phyloP scores from a whole-genome alignment of 30 jellyfish, hydroid and myxozoan species.

The Pelagia noctiluca region DNA sequence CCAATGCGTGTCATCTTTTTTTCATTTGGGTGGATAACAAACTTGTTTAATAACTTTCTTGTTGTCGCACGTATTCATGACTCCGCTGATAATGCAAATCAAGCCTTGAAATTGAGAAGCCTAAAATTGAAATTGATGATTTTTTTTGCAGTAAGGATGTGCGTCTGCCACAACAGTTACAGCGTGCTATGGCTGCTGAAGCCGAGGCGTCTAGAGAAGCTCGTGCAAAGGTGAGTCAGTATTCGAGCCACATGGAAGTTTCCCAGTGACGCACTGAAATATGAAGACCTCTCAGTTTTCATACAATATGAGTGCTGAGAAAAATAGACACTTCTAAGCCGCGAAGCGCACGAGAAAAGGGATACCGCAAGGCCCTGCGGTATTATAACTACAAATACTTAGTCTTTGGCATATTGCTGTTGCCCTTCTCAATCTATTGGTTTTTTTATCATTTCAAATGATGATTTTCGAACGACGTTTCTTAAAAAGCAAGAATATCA shows the following conservation, averaged over 20 bases:
- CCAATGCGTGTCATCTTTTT: neutral
- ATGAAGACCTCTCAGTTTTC: neutral
- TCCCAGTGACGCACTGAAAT: neutral
- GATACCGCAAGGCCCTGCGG: neutral
- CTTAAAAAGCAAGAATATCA: no score
- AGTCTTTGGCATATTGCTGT: neutral
- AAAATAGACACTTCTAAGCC: neutral
- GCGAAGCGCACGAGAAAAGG: neutral
- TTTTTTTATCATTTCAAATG: no score
- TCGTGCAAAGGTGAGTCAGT: conserved; percentile 86
- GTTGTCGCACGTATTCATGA: neutral
- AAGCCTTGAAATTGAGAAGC: no score
- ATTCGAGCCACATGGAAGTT: neutral
- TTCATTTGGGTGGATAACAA: neutral
- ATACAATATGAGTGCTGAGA: neutral
- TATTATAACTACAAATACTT: neutral
- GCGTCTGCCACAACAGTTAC: conserved; percentile 90
- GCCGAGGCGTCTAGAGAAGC: conserved; percentile 99
- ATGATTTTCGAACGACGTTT: no score
- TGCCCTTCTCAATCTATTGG: no score
- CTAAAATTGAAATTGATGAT: no score
- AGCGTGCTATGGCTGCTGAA: conserved; percentile 99
- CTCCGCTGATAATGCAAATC: no score
- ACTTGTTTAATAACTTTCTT: no score
- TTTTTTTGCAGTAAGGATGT: conserved; percentile 68